Evolutionary conservation across 2,113 vertebrate genomes (phyloP).

Genomic region (Dermatemys mawii): DNA sequence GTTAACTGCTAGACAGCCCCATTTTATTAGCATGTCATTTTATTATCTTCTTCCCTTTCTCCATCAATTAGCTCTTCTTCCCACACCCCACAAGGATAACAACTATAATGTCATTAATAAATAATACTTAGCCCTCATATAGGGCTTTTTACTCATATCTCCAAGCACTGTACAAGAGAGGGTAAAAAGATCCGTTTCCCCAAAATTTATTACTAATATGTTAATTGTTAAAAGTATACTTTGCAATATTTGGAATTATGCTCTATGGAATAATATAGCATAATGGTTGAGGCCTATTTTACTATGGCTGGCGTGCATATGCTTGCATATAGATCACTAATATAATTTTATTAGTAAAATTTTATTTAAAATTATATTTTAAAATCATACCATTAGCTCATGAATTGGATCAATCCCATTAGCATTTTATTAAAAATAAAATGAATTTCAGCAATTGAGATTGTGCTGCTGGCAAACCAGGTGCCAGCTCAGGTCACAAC

Average conservation of each 20-base stretch:
- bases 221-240: neutral
- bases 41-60: neutral
- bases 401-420: neutral
- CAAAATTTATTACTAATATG: neutral
- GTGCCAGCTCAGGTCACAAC: too few species aligned
- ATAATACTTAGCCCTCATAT: neutral
- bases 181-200: neutral
- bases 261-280: neutral
- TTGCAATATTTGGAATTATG: neutral
- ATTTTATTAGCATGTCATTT: neutral
- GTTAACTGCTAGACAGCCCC: too few species aligned
- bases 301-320: neutral
- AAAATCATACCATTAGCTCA: constrained; percentile 35
- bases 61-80: neutral
- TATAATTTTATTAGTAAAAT: constrained; percentile 8
- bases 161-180: neutral
- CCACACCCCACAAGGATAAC: neutral
- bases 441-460: constrained; percentile 5
- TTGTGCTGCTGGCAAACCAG: neutral
- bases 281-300: neutral
- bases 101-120: neutral
- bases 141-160: neutral
- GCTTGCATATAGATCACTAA: neutral
- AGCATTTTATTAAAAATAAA: constrained; percentile 18
- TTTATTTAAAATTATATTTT: constrained; percentile 14